phyloP scores from a whole-genome alignment of 2,797 vertebrate genomes.

The Forpus xanthops region DNA sequence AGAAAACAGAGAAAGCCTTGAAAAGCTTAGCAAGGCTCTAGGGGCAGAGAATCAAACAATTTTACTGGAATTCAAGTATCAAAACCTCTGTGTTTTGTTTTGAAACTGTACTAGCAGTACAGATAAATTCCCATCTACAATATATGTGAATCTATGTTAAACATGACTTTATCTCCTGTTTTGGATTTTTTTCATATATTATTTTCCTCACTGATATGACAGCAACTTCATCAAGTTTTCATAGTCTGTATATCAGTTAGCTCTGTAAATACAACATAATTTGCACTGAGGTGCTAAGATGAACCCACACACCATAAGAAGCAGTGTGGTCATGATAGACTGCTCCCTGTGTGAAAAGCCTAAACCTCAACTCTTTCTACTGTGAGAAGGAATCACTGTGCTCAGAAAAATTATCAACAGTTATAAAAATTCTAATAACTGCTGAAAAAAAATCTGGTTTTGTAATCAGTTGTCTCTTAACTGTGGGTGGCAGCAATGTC shows the following conservation, averaged over 20 bases:
- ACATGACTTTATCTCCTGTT: not conserved
- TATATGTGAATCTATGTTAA: not conserved
- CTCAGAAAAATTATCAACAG: not conserved
- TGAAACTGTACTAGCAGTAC: not conserved
- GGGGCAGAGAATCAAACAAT: not conserved
- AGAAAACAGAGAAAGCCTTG: not conserved
- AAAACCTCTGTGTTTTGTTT: not conserved
- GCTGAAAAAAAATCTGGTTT: not conserved
- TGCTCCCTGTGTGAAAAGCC: not conserved
- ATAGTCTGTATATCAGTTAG: not conserved
- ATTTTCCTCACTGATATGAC: not conserved
- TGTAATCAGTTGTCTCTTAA: not conserved
- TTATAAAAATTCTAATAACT: not conserved
- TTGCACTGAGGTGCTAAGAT: not conserved
- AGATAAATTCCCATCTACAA: not conserved
- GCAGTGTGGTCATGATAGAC: not conserved
- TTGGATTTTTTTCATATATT: not conserved
- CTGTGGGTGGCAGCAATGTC: conserved; percentile 52
- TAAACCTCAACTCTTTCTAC: not conserved
- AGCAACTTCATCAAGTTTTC: not conserved
- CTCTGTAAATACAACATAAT: not conserved
- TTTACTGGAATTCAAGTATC: not conserved
- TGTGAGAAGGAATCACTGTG: not conserved
- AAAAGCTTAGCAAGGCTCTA: not conserved
- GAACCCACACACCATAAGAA: rapidly evolving